Evolutionary conservation across 1,140 invertebrate genomes (phyloP), one percentile per base, ranked within the genome.

Genomic region (Potamilus streckersoni): DNA sequence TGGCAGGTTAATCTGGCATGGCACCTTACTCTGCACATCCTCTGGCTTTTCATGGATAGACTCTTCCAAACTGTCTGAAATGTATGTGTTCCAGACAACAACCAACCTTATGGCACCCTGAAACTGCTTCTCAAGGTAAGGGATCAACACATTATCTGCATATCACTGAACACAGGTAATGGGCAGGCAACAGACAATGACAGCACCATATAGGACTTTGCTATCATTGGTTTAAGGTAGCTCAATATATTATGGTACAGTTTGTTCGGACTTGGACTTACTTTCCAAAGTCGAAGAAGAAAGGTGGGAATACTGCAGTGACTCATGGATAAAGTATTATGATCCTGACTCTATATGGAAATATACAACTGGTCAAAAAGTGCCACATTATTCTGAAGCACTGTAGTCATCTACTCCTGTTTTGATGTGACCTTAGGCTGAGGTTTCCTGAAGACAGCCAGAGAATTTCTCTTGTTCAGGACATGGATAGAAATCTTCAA

Each of bases 31-130:
- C n/a, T 57, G 16, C 23, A 57, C 20, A 57, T 31, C 56, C 1
- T 17, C 64, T 16, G 58, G 8, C 59, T 67, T 65, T 56, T 68
- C 61, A 2, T 63, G 14, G 23, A 57, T 73, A 55, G n/a, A n/a
- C 49, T 38, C 64, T 56, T 73, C 73, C 19, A 73, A 23, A 59
- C 71, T 69, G 23, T 69, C 71, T 20, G 19, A 23, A 16, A 60
- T n/a, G 63, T 78, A 78, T 73, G 19, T 58, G 63, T 78, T 70
- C 76, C 70, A 78, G 20, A 78, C 58, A 64, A 78, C 55, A 74
- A 70, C 71, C n/a, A 74, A 5, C 65, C 76, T 56, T 17, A 0
- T 31, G 14, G 27, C 49, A 59, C 49, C 19, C 19, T n/a, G 2
- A 19, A 78, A n/a, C 60, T 74, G 71, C 15, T 23, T 17, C 27